Evolutionary conservation across 2,113 vertebrate genomes (phyloP).

Genomic region (Channa argus): DNA sequence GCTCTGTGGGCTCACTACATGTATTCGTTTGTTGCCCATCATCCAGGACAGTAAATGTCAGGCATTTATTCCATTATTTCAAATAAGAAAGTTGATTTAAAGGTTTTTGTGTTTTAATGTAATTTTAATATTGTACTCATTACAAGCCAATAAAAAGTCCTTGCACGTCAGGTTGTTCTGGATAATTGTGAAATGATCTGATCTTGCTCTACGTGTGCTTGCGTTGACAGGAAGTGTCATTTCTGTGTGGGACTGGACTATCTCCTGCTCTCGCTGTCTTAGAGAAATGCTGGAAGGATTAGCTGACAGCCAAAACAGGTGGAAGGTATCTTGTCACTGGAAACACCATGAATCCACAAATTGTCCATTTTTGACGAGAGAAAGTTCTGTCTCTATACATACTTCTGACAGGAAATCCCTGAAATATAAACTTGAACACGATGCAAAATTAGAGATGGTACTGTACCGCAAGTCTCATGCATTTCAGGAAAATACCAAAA

Average conservation of each 20-base stretch:
- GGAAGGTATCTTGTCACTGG: not conserved
- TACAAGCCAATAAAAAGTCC: not conserved
- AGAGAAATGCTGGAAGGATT: slow-evolving; percentile 2
- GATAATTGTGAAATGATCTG: slow-evolving; percentile 2
- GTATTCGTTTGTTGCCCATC: slow-evolving; percentile 5
- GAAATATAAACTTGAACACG: too few relatives aligned
- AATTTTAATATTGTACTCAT: not conserved
- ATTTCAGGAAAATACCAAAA: not conserved
- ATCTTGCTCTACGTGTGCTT: not conserved
- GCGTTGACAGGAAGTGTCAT: slow-evolving; percentile 10
- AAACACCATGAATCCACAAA: slow-evolving; percentile 6
- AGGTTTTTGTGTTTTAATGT: not conserved
- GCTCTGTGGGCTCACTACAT: not conserved
- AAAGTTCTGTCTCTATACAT: not conserved
- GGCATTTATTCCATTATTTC: not conserved
- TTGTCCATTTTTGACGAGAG: not conserved
- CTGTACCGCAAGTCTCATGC: too few relatives aligned
- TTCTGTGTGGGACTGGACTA: slow-evolving; percentile 1
- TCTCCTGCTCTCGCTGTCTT: not conserved
- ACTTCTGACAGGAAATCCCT: not conserved
- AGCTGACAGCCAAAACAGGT: slow-evolving; percentile 26
- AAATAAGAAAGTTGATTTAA: not conserved
- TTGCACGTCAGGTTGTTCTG: not conserved
- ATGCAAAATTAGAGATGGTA: too few relatives aligned
- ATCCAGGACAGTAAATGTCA: slow-evolving; percentile 23